phyloP scores from a whole-genome alignment of 92 coral and sea anemone genomes.

The Porites cylindrica region DNA sequence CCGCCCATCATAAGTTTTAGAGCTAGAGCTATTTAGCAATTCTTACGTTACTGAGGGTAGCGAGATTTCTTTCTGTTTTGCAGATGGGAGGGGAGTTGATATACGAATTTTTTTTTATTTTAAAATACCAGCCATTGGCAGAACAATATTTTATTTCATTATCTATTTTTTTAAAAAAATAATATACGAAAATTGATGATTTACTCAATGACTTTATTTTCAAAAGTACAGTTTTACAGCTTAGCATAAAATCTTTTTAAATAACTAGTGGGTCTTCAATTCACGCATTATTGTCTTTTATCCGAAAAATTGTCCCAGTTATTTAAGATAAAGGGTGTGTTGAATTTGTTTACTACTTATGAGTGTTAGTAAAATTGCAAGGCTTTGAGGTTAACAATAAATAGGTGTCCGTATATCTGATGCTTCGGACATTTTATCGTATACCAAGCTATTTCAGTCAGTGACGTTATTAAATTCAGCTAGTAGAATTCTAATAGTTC shows the following conservation, averaged over 20 bases:
- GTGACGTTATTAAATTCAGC: not conserved
- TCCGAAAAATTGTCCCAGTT: not conserved
- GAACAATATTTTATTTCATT: not conserved
- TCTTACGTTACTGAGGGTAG: no score
- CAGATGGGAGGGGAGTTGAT: not conserved
- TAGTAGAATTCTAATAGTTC: not conserved
- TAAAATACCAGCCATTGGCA: not conserved
- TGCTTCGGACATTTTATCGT: not conserved
- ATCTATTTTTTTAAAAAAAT: not conserved
- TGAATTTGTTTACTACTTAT: not conserved
- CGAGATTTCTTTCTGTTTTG: not conserved
- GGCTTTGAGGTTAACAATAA: not conserved
- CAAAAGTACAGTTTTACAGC: not conserved
- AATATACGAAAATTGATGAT: not conserved
- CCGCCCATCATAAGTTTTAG: no score
- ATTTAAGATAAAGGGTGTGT: slow-evolving; percentile 8
- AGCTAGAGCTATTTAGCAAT: no score
- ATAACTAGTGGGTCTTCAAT: not conserved
- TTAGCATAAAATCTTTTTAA: not conserved
- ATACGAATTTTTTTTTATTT: not conserved
- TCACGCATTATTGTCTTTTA: not conserved
- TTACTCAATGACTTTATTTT: not conserved
- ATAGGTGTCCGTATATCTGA: not conserved
- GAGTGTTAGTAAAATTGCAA: not conserved
- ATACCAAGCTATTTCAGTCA: not conserved